Percentiles rank a stretch among this genome's conserved stretches.
These are phyloP conservation scores for Saguinus oedipus DNA, from an alignment of 2,797 vertebrate species.

Conservation along the genomic window DNA sequence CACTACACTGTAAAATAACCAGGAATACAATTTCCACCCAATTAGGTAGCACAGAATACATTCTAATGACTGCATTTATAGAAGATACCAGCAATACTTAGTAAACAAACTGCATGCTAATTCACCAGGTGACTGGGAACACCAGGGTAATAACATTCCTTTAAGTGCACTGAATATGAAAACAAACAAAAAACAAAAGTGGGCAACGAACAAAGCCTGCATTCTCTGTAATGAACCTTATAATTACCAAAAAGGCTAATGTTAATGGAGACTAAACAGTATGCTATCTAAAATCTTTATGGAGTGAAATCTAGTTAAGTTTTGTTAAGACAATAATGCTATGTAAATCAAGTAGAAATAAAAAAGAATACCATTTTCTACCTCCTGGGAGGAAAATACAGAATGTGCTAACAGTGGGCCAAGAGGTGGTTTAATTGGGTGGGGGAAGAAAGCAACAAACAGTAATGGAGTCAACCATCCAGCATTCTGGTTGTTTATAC, in stretches of 20 bases:
- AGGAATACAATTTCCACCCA: slow-evolving; percentile 63
- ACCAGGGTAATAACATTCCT: slow-evolving; percentile 42
- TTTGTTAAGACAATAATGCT: slow-evolving; percentile 51
- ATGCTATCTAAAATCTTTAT: slow-evolving; percentile 42
- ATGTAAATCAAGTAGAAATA: neutral
- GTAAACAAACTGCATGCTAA: slow-evolving; percentile 58
- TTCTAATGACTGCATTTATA: slow-evolving; percentile 70
- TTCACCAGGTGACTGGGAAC: slow-evolving; percentile 64
- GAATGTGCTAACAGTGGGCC: neutral
- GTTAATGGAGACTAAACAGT: slow-evolving; percentile 39
- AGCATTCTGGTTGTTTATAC: neutral
- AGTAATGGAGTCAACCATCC: neutral
- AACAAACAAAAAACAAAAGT: slow-evolving; percentile 48
- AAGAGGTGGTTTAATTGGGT: neutral
- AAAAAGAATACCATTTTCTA: neutral
- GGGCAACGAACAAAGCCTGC: slow-evolving; percentile 41
- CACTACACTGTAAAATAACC: slow-evolving; percentile 69
- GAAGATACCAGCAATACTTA: slow-evolving; percentile 23
- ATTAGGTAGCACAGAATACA: slow-evolving; percentile 68
- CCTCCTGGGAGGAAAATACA: neutral
- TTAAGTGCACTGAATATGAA: slow-evolving; percentile 57
- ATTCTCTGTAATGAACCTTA: slow-evolving; percentile 65
- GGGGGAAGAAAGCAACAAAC: neutral
- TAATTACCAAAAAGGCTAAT: slow-evolving; percentile 62
- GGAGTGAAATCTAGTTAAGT: slow-evolving; percentile 15